A percentile compares a stretch with the other conserved stretches of the same genome.
These are phyloP conservation scores for Omphaloscelis lunosa DNA, from an alignment of 2,888 invertebrate genomes.

Conservation along the genomic window DNA sequence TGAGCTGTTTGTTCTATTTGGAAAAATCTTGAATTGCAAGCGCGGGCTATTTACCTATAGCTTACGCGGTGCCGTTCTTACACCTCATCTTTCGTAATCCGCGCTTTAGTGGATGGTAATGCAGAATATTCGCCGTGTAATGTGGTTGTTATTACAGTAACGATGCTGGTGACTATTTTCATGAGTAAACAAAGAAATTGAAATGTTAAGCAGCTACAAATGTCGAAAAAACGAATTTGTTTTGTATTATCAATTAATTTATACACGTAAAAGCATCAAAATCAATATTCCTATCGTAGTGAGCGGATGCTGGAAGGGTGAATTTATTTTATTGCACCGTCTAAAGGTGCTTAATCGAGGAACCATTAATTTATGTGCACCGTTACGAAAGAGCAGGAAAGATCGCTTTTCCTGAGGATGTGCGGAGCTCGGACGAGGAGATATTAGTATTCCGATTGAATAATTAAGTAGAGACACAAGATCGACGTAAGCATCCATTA, in stretches of 20 bases:
- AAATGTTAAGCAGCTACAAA: neutral
- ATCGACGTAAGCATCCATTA: slow-evolving; percentile 57
- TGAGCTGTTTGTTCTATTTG: slow-evolving; percentile 71
- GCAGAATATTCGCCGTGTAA: slow-evolving; percentile 8
- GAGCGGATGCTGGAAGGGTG: slow-evolving; percentile 68
- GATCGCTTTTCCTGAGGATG: slow-evolving; percentile 49
- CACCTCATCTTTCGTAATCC: slow-evolving; percentile 40
- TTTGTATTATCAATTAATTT: slow-evolving; percentile 15
- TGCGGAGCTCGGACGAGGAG: slow-evolving; percentile 46
- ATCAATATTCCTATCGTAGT: slow-evolving; percentile 70
- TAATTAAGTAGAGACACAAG: slow-evolving; percentile 59
- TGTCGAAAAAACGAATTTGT: neutral
- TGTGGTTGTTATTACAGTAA: slow-evolving; percentile 28
- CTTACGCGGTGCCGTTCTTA: slow-evolving; percentile 24
- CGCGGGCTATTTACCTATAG: slow-evolving; percentile 50
- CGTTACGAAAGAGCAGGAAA: slow-evolving; percentile 55
- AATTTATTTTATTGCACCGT: slow-evolving; percentile 77
- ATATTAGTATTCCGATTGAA: slow-evolving; percentile 58
- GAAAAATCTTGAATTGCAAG: slow-evolving; percentile 69
- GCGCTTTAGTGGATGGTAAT: slow-evolving; percentile 20
- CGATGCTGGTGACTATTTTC: neutral
- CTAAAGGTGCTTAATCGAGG: slow-evolving; percentile 75
- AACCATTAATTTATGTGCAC: slow-evolving; percentile 73
- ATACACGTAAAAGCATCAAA: slow-evolving; percentile 43
- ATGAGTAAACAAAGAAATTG: neutral